phyloP scores from a whole-genome alignment of 2,113 vertebrate species.

The Columba livia region DNA sequence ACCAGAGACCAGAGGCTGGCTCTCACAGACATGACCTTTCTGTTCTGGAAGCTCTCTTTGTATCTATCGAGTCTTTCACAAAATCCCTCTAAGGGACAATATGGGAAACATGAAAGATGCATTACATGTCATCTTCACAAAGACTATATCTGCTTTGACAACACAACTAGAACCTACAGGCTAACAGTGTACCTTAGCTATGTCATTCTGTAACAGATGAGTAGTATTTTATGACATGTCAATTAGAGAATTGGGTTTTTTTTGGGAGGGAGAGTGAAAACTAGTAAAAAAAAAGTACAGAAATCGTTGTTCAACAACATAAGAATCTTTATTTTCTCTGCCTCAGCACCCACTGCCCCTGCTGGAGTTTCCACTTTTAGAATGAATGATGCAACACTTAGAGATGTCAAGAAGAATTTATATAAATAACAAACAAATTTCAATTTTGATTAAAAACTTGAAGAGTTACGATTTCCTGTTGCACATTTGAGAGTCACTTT shows the following conservation, averaged over 20 bases:
- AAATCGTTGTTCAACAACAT: neutral
- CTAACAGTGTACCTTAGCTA: neutral
- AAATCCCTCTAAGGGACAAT: neutral
- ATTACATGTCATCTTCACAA: neutral
- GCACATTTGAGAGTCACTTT: neutral
- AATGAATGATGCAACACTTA: neutral
- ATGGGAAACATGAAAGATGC: neutral
- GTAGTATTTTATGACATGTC: neutral
- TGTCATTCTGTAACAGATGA: neutral
- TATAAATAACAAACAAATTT: neutral
- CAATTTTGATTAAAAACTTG: neutral
- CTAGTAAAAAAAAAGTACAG: neutral
- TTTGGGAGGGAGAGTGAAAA: neutral
- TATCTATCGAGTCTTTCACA: neutral
- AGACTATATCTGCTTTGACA: neutral
- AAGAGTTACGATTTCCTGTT: neutral
- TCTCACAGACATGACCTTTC: neutral
- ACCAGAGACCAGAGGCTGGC: neutral
- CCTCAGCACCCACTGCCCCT: neutral
- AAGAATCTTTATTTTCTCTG: neutral
- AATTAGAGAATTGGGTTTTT: neutral
- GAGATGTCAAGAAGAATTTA: neutral
- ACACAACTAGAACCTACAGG: neutral
- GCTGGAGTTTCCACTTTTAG: neutral
- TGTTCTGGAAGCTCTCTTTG: accelerated